Evolutionary conservation across 1,140 invertebrate species (phyloP).

Genomic region (Temnothorax nylanderi): DNA sequence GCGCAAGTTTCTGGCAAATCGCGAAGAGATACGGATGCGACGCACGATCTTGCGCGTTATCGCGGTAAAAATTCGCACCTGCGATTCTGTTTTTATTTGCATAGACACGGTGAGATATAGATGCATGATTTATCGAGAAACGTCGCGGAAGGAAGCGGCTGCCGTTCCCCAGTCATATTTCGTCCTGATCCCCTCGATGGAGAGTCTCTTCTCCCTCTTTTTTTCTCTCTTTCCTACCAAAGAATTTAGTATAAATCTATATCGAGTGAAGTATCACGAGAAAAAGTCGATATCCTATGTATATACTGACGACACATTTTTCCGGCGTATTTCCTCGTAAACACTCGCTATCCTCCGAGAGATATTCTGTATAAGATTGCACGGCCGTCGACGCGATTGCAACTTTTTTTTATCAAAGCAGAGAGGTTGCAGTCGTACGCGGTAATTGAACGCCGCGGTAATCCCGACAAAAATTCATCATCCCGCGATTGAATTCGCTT

Average conservation of each 20-base stretch:
- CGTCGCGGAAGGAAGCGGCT: not conserved
- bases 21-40: conserved; percentile 14
- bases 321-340: not conserved
- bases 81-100: not conserved
- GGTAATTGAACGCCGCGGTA: conserved; percentile 10
- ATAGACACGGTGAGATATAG: not conserved
- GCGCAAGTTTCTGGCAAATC: not conserved
- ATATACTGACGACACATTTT: conserved; percentile 8
- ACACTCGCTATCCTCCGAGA: not conserved
- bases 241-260: not conserved
- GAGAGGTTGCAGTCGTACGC: not conserved
- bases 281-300: conserved; percentile 10
- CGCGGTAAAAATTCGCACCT: not conserved
- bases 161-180: not conserved
- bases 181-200: not conserved
- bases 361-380: conserved; percentile 1
- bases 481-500: not conserved
- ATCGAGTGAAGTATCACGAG: not conserved
- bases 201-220: not conserved
- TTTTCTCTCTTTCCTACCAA: not conserved
- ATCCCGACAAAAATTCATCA: conserved; percentile 38
- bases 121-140: conserved; percentile 24
- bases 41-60: not conserved
- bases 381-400: not conserved
- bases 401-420: not conserved